Evolutionary conservation across 2,888 invertebrate genomes (phyloP), one percentile per base, ranked within the genome.

Genomic region (Rhagonycha fulva): DNA sequence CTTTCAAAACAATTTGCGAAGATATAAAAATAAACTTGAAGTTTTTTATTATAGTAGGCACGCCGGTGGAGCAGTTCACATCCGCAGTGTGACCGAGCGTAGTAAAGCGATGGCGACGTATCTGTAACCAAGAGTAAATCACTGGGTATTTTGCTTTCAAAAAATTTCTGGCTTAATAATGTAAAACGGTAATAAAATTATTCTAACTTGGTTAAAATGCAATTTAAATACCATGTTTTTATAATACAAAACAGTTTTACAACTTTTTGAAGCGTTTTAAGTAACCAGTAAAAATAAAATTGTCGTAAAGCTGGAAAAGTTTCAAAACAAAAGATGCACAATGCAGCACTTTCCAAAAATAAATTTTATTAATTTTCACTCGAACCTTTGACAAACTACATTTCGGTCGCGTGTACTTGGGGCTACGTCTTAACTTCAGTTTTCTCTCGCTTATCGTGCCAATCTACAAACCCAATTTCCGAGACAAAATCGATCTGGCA

Each of bases 381-480:
- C 79, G 12, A 32, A 79, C 79, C 78, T 81, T 80, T 79, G 79
- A 78, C 77, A 80, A 81, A 80, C 81, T 78, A 81, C 78, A 81
- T 78, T 81, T 80, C 32, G 79, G 71, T 76, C 79, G 78, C 80
- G 79, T 78, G 78, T 81, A 79, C 76, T 70, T 75, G 76, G 30
- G 75, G 76, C 75, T 79, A 79, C 77, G 78, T 79, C 79, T 80
- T 77, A 80, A 80, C 79, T 80, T 75, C 71, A 80, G 73, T 73
- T 75, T 30, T 63, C 63, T 63, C 74, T 75, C 76, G 74, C 80
- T 80, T 83, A 84, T 85, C 84, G 79, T 79, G 77, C 78, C 82
- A 82, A 87, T 87, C 86, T 85, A 86, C 86, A 85, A 86, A 87
- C 85, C 85, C 86, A 86, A 86, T 86, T 87, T 86, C 87, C 86